Base-by-base conservation (phyloP, 2,888 invertebrate genomes). In the Celastrina argiolus region DNA sequence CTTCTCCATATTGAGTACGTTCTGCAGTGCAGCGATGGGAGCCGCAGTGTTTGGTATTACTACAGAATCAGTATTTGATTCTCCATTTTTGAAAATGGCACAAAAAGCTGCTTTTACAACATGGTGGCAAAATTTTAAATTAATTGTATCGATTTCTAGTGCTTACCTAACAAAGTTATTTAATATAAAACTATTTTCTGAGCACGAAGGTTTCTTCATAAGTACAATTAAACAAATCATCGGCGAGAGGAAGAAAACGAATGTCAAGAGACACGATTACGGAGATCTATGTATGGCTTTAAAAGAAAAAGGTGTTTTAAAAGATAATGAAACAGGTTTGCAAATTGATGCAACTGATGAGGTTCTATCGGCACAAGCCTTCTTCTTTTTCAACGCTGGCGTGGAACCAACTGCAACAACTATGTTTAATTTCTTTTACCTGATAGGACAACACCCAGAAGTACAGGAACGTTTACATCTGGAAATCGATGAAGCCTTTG, bases 21-120 rank as follows among this genome's bases (percentile, higher is more conserved):
- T 81, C 42, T 83, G 83, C 0, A 80, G 84, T 2, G 80, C 82
- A 2, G 78, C 84, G 0, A 84, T 88, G 34, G 84, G 81, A 4
- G 82, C 87, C 1, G 78, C 87, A 7, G 81, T 91, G 0, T 91
- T 92, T 68, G 92, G 92, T 0, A 81, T 92, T 22, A 84, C 87
- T 59, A 75, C 76, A 1, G 75, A 80, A 7, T 84, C 78, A 59
- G 78, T 81, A 0, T 83, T 87, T 82, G 76, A 88, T 41, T 88
- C 78, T 2, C 85, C 82, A 31, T 88, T 84, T 64, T 69, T 80
- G 31, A 76, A 83, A 0, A 83, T 84, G 81, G 76, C 78, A 39
- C 77, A 78, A 78, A 80, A 80, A 69, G 69, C 77, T 14, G 63
- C 77, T 2, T 67, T 74, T 59, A 79, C 82, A 8, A 69, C 78